These are phyloP conservation scores for Hirtodrosophila duncani DNA, from an alignment of 2,888 invertebrate species.

Conservation along the genomic window DNA sequence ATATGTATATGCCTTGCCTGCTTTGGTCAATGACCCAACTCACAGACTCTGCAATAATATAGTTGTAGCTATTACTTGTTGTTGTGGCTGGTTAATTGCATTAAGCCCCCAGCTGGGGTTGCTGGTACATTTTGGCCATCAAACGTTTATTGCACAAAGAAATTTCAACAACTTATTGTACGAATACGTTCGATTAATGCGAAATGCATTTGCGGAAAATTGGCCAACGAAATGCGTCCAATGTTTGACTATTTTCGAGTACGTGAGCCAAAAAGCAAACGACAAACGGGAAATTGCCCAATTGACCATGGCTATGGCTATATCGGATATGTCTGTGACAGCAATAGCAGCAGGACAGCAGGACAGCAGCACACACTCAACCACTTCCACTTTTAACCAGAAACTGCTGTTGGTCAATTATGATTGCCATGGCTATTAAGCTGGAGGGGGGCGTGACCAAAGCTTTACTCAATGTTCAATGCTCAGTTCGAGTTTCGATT, in stretches of 20 bases:
- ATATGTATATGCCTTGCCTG: no score
- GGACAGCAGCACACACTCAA: no score
- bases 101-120: constrained; percentile 19
- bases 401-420: constrained; percentile 18
- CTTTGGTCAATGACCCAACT: constrained; percentile 35
- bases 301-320: constrained; percentile 16
- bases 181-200: constrained; percentile 23
- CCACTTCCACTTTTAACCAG: constrained; percentile 13
- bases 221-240: constrained; percentile 53
- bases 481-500: no score
- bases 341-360: no score
- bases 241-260: constrained; percentile 36
- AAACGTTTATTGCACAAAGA: constrained; percentile 64
- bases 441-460: no score
- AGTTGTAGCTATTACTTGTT: no score
- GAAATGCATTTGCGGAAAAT: constrained; percentile 40
- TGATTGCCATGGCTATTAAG: no score
- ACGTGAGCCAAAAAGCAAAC: constrained; percentile 47
- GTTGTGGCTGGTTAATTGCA: constrained; percentile 36
- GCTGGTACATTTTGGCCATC: no score
- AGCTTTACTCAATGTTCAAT: no score
- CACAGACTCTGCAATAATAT: constrained; percentile 24
- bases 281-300: constrained; percentile 26
- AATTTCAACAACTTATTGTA: constrained; percentile 57
- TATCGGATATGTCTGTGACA: no score